phyloP scores from a whole-genome alignment of 2,888 invertebrate species.

The Cabera pusaria region DNA sequence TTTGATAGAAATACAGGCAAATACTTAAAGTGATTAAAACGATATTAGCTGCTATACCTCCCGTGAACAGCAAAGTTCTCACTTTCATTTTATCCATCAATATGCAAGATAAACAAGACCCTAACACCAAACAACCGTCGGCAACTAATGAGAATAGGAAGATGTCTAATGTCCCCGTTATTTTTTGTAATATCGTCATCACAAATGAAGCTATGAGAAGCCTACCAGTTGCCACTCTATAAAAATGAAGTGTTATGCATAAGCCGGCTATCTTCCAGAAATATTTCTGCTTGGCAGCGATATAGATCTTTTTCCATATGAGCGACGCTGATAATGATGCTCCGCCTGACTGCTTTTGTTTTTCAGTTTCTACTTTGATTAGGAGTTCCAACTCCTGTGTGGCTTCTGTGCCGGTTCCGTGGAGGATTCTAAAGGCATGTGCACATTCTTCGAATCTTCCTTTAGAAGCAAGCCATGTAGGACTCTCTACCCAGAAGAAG shows the following conservation, averaged over 20 bases:
- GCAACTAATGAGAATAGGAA: constrained; percentile 16
- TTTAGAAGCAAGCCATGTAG: constrained; percentile 38
- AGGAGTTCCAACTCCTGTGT: too few species aligned
- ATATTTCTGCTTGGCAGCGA: constrained; percentile 21
- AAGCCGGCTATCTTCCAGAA: constrained; percentile 30
- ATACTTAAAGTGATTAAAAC: constrained; percentile 12
- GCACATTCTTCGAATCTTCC: constrained; percentile 36
- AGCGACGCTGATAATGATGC: too few species aligned
- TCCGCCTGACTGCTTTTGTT: too few species aligned
- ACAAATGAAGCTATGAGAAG: constrained; percentile 26
- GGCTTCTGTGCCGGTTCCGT: too few species aligned
- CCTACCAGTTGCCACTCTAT: constrained; percentile 22
- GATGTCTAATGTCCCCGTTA: constrained; percentile 22
- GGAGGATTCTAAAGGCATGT: too few species aligned
- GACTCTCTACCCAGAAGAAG: constrained; percentile 37
- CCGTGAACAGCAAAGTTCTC: constrained; percentile 14
- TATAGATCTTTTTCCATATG: constrained; percentile 13
- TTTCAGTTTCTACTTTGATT: too few species aligned
- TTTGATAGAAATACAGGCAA: constrained; percentile 15
- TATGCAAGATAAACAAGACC: constrained; percentile 18
- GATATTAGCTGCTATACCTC: constrained; percentile 9
- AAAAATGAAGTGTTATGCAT: constrained; percentile 19
- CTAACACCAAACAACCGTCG: constrained; percentile 17
- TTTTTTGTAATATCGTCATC: constrained; percentile 29
- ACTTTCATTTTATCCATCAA: constrained; percentile 19